Conservation (phyloP, 2,888 invertebrate species). For the Corbicula japonica region DNA sequence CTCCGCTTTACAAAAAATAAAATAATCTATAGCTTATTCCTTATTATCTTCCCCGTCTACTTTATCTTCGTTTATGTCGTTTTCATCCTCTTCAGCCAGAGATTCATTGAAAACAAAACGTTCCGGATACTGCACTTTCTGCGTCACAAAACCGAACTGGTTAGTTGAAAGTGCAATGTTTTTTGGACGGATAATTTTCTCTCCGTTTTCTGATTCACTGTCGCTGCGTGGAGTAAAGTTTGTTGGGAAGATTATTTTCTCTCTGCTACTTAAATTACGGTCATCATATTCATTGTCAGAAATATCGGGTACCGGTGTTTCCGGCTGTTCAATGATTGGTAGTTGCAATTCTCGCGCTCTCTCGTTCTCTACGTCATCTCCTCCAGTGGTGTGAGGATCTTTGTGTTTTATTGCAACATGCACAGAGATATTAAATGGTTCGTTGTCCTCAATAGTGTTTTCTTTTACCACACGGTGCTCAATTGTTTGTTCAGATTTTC, state of each 20-base stretch:
- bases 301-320: neutral
- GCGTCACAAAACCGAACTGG: constrained; percentile 48
- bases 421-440: constrained; percentile 64
- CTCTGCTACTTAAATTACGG: too few relatives aligned
- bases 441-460: constrained; percentile 31
- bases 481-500: neutral
- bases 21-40: neutral
- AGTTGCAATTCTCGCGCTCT: constrained; percentile 11
- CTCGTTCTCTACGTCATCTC: constrained; percentile 33
- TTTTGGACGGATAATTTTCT: constrained; percentile 33
- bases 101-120: constrained; percentile 48
- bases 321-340: constrained; percentile 20
- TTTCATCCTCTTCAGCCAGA: constrained; percentile 32
- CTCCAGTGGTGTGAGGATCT: constrained; percentile 32
- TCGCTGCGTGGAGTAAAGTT: neutral
- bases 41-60: neutral
- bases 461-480: neutral
- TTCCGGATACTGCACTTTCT: constrained; percentile 56
- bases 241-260: neutral
- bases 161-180: constrained; percentile 39
- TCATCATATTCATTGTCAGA: neutral
- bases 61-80: constrained; percentile 17
- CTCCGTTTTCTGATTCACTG: neutral
- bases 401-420: constrained; percentile 58
- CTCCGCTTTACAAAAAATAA: too few relatives aligned